Percentiles rank a stretch among this genome's conserved stretches.
These are phyloP conservation scores for Caenorhabditis panamensis DNA, from an alignment of 2,888 invertebrate genomes.

Conservation along the genomic window DNA sequence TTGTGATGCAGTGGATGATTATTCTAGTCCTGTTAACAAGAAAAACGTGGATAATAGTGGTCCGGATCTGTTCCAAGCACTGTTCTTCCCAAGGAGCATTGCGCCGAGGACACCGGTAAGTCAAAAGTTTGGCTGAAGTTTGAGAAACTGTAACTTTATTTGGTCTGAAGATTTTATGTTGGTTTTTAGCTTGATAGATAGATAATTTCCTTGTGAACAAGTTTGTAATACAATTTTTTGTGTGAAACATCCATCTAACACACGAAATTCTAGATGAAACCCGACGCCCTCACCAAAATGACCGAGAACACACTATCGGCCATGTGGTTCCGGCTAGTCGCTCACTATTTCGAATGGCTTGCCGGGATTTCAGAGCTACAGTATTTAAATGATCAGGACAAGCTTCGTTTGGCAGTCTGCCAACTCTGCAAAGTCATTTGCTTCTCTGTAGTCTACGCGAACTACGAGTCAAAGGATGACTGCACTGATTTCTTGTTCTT, in stretches of 20 bases:
- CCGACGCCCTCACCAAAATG: slow-evolving; percentile 32
- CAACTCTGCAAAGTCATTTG: slow-evolving; percentile 62
- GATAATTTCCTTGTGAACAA: too few relatives aligned
- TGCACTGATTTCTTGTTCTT: slow-evolving; percentile 29
- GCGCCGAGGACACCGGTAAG: slow-evolving; percentile 50
- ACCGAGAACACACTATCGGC: slow-evolving; percentile 39
- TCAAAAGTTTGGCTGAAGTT: background rate
- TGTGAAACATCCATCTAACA: too few relatives aligned
- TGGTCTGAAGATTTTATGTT: too few relatives aligned
- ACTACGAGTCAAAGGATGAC: slow-evolving; percentile 34
- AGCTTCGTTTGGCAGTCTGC: slow-evolving; percentile 52
- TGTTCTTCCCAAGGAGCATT: slow-evolving; percentile 48
- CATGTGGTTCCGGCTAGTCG: slow-evolving; percentile 66
- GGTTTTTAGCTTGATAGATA: too few relatives aligned
- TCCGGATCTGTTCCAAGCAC: slow-evolving; percentile 46
- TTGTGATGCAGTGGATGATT: slow-evolving; percentile 44
- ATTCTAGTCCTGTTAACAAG: background rate
- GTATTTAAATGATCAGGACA: slow-evolving; percentile 50
- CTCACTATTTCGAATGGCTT: slow-evolving; percentile 65
- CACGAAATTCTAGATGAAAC: slow-evolving; percentile 37
- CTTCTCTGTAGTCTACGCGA: slow-evolving; percentile 52
- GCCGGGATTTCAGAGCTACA: slow-evolving; percentile 59
- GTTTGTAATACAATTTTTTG: too few relatives aligned
- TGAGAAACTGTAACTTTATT: too few relatives aligned
- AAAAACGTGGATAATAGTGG: background rate